Evolutionary conservation across 2,888 invertebrate species (phyloP), one percentile per base, ranked within the genome.

Genomic region (Trachelus tabidus): DNA sequence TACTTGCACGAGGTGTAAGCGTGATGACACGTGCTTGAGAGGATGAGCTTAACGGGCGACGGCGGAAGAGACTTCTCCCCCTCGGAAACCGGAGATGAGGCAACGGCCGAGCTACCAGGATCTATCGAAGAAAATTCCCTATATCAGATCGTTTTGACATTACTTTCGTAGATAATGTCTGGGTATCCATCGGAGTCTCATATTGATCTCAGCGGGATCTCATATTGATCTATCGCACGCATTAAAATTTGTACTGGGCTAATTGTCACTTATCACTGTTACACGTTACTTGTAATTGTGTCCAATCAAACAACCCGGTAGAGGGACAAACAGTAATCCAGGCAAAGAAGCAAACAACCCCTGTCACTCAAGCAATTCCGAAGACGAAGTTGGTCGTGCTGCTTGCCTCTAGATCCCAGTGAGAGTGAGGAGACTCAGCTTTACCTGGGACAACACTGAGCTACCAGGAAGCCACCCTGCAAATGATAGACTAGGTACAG

Each of bases 1-100:
- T 81, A 91, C 91, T 88, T 90, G 91, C 91, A 91, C 37, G 90
- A 85, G 15, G 87, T 85, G 81, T 90, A 91, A 75, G 97, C 97
- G 85, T 96, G 94, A 92, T 97, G 97, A 92, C 98, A 97, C 85
- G 97, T 97, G 88, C 97, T 97, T 92, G 97, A 94, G 80, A 95
- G 94, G 68, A 94, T 94, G 90, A 94, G 92, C 90, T 94, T 94
- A 92, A 94, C 93, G 90, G 94, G 94, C 74, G 93, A 93, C 79
- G 87, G 86, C 68, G 93, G 90, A 92, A 94, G 82, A 92, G 93
- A 90, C 92, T 93, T 93, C 92, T 93, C 88, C 92, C 93, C 79
- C 75, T 89, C 84, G 91, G 93, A 88, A 92, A 82, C 71, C n/a
- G 86, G 84, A 33, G 86, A 87, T 40, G 85, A 83, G 37, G 82